phyloP scores from a whole-genome alignment of 2,888 invertebrate genomes.

The Leptopilina syphax region DNA sequence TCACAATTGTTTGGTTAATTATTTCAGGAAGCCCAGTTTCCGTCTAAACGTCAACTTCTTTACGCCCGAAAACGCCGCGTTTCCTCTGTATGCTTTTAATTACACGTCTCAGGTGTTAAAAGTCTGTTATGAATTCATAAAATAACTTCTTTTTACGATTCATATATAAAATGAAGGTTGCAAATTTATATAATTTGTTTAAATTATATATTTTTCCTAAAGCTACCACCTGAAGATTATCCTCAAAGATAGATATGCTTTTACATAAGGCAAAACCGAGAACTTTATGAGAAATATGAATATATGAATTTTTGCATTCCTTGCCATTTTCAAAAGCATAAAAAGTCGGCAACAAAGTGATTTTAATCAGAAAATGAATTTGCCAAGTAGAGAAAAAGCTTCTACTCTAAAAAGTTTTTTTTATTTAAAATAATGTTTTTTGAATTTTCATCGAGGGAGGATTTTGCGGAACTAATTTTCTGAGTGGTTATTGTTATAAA shows the following conservation, averaged over 20 bases:
- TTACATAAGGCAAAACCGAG: no score
- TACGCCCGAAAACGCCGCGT: conserved; percentile 44
- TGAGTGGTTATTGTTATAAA: background rate
- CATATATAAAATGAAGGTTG: background rate
- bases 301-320: no score
- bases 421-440: no score
- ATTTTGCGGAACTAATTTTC: background rate
- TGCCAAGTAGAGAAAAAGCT: no score
- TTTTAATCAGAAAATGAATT: background rate
- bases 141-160: conserved; percentile 26
- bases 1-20: conserved; percentile 69
- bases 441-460: no score
- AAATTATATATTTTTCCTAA: background rate
- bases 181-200: conserved; percentile 14
- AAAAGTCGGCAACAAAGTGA: no score
- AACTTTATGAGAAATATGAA: no score
- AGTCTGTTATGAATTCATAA: conserved; percentile 38
- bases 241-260: no score
- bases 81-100: conserved; percentile 36
- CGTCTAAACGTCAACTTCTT: conserved; percentile 36
- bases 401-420: no score
- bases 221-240: no score
- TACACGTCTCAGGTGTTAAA: background rate
- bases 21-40: conserved; percentile 64
- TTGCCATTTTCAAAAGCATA: no score